These are phyloP conservation scores for Luidia sarsii DNA, from an alignment of 53 echinoderm and acorn worm species.

Conservation along the genomic window DNA sequence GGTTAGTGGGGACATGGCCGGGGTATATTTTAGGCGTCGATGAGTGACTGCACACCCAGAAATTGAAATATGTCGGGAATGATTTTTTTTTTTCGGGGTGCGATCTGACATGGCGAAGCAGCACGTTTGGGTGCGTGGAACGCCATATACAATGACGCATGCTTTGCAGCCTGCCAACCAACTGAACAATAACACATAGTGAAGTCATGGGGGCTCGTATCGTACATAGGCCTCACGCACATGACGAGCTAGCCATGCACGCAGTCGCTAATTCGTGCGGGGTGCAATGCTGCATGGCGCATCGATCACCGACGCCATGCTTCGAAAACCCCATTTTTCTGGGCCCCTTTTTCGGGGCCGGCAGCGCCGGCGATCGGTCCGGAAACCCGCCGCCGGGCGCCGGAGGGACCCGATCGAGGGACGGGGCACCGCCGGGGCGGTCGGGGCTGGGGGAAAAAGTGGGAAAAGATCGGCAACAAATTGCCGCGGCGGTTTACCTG, in stretches of 20 bases:
- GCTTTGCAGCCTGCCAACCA: slow-evolving; percentile 49
- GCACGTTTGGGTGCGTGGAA: no score
- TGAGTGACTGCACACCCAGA: no score
- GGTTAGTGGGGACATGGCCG: no score
- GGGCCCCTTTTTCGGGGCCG: background rate
- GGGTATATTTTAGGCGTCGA: no score
- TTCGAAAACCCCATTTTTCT: slow-evolving; percentile 41
- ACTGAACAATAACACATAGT: slow-evolving; percentile 56
- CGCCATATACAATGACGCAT: slow-evolving; percentile 33
- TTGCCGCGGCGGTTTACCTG: slow-evolving; percentile 63
- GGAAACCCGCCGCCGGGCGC: background rate
- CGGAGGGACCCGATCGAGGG: background rate
- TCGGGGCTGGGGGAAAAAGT: slow-evolving; percentile 17
- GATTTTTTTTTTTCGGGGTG: no score
- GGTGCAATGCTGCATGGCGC: background rate
- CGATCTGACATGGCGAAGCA: no score
- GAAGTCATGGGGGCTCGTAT: no score
- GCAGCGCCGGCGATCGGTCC: background rate
- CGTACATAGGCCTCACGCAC: no score
- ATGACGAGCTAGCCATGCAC: slow-evolving; percentile 44
- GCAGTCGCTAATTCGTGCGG: no score
- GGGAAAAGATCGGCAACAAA: slow-evolving; percentile 32
- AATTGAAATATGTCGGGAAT: no score
- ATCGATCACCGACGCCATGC: slow-evolving; percentile 50
- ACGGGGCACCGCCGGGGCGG: background rate